phyloP scores from a whole-genome alignment of 2,113 vertebrate genomes.

The Coptodon bakossiorum region DNA sequence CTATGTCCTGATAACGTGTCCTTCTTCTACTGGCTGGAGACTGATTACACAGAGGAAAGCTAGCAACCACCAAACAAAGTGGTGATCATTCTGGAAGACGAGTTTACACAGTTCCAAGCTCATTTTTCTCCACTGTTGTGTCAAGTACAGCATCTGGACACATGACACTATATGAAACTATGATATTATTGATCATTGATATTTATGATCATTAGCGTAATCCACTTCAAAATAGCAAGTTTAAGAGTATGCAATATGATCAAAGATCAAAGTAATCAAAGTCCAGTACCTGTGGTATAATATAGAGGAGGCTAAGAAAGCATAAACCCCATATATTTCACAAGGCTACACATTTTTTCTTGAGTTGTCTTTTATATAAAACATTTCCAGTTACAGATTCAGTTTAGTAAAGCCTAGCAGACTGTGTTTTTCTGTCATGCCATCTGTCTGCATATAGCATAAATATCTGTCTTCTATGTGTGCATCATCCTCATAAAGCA shows the following conservation, averaged over 20 bases:
- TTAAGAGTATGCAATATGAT: not conserved
- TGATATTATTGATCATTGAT: not conserved
- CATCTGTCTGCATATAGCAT: not conserved
- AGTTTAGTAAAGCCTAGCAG: not conserved
- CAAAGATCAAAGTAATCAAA: not conserved
- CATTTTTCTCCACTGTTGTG: not conserved
- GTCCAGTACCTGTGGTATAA: not conserved
- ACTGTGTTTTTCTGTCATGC: not conserved
- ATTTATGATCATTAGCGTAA: fast-evolving
- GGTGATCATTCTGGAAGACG: fast-evolving
- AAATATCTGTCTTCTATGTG: not conserved
- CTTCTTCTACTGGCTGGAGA: not conserved
- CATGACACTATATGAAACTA: fast-evolving
- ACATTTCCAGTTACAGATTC: not conserved
- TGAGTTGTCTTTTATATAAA: not conserved
- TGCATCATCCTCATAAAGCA: not conserved
- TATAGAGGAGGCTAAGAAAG: not conserved
- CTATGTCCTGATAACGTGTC: not conserved
- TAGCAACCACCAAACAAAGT: not conserved
- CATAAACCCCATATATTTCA: not conserved
- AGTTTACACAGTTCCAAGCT: not conserved
- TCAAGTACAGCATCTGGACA: not conserved
- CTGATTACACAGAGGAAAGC: not conserved
- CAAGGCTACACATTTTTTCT: not conserved
- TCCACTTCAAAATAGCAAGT: not conserved